phyloP scores from a whole-genome alignment of 2,888 invertebrate species.

The Trypoxylon attenuatum region DNA sequence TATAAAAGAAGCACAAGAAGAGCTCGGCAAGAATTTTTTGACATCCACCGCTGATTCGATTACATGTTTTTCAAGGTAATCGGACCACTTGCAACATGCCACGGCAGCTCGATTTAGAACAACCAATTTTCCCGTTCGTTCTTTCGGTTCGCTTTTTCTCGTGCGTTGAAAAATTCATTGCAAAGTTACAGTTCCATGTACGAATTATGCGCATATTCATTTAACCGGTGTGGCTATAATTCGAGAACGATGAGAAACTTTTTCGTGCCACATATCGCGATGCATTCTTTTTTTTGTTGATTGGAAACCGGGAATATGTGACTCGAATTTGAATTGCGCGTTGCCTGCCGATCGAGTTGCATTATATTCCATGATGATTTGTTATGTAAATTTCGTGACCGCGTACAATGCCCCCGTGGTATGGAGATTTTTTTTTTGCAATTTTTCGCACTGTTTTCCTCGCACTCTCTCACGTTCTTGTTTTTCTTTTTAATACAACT shows the following conservation, averaged over 20 bases:
- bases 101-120: conserved; percentile 3
- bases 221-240: too few species aligned
- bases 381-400: background rate
- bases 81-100: background rate
- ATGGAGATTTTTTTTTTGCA: conserved; percentile 1
- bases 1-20: too few species aligned
- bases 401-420: conserved; percentile 2
- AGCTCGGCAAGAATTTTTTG: too few species aligned
- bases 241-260: conserved; percentile 33
- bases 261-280: conserved; percentile 5
- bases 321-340: background rate
- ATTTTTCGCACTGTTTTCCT: background rate
- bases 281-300: background rate
- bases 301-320: background rate
- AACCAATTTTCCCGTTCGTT: conserved; percentile 1
- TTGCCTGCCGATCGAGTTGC: background rate
- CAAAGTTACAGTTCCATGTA: background rate
- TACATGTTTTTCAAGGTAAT: too few species aligned
- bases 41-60: too few species aligned
- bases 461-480: background rate
- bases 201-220: too few species aligned
- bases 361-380: conserved; percentile 15
- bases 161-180: too few species aligned
- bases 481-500: background rate
- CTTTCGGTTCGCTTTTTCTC: too few species aligned